These are phyloP conservation scores for Patiria miniata DNA, from an alignment of 35 echinoderm and acorn worm species.

Conservation along the genomic window DNA sequence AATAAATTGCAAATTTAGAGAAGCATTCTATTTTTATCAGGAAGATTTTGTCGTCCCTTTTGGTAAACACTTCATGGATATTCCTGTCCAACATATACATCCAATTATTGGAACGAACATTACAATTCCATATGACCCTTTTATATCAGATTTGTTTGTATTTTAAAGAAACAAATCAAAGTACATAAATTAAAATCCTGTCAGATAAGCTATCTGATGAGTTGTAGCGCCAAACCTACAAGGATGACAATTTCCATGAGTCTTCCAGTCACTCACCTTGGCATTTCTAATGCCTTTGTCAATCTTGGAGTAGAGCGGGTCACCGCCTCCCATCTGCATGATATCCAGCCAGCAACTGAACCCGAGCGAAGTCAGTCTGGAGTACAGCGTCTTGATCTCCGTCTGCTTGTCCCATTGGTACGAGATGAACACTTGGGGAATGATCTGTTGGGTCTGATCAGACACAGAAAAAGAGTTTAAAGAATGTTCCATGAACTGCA, in stretches of 20 bases:
- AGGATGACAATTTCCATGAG: background rate
- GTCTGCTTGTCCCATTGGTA: slow-evolving; percentile 97
- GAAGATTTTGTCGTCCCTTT: too few species aligned
- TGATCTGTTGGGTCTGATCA: slow-evolving; percentile 24
- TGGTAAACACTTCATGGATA: too few species aligned
- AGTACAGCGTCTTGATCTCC: slow-evolving; percentile 88
- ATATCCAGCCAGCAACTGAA: slow-evolving; percentile 93
- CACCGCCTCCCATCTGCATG: slow-evolving; percentile 96
- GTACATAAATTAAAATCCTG: too few species aligned
- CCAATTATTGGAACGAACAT: too few species aligned
- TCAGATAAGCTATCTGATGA: too few species aligned
- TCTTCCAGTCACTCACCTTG: slow-evolving; percentile 55
- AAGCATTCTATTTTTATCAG: background rate
- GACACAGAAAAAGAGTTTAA: background rate
- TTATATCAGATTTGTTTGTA: too few species aligned
- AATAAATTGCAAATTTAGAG: background rate
- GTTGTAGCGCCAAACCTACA: too few species aligned
- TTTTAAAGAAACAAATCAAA: too few species aligned
- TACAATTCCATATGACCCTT: too few species aligned
- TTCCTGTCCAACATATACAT: too few species aligned
- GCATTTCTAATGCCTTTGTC: slow-evolving; percentile 92
- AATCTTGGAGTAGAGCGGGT: slow-evolving; percentile 92
- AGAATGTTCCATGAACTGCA: background rate
- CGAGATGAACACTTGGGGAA: slow-evolving; percentile 82
- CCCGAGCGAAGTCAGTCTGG: slow-evolving; percentile 66